These are phyloP conservation scores for Atractosteus spatula DNA, from an alignment of 2,113 vertebrate genomes.

Conservation along the genomic window DNA sequence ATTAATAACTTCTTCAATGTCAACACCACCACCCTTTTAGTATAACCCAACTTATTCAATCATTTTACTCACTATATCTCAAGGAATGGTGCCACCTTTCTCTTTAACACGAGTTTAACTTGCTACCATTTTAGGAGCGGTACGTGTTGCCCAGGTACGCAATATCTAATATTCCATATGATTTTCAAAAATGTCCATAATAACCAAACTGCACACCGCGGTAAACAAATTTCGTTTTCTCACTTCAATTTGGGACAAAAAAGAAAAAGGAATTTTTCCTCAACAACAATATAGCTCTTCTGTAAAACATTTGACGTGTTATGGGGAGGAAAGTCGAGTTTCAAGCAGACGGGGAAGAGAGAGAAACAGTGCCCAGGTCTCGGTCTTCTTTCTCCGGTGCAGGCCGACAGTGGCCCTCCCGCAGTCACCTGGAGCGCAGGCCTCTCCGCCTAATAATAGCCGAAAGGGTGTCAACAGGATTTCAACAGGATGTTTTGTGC, in stretches of 20 bases:
- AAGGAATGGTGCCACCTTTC: constrained; percentile 12
- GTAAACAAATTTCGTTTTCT: not conserved
- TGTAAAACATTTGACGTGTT: too few species aligned
- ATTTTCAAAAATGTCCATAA: too few species aligned
- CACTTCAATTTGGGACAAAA: not conserved
- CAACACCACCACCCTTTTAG: not conserved
- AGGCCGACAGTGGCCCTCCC: constrained; percentile 1
- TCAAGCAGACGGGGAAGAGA: too few species aligned
- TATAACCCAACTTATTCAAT: not conserved
- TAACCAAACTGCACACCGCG: not conserved
- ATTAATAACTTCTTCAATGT: too few species aligned
- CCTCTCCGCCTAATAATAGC: too few species aligned
- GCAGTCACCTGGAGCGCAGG: not conserved
- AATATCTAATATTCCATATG: not conserved
- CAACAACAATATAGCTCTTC: too few species aligned
- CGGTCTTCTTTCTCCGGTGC: not conserved
- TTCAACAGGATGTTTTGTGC: not conserved
- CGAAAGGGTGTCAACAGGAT: not conserved
- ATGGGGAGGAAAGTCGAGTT: too few species aligned
- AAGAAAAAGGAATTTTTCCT: too few species aligned
- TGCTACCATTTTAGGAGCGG: not conserved
- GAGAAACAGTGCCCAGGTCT: too few species aligned
- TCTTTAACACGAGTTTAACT: not conserved
- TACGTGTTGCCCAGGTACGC: not conserved
- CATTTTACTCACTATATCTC: not conserved